Conservation (phyloP, 2,797 vertebrate species). For the Silurus aristotelis region DNA sequence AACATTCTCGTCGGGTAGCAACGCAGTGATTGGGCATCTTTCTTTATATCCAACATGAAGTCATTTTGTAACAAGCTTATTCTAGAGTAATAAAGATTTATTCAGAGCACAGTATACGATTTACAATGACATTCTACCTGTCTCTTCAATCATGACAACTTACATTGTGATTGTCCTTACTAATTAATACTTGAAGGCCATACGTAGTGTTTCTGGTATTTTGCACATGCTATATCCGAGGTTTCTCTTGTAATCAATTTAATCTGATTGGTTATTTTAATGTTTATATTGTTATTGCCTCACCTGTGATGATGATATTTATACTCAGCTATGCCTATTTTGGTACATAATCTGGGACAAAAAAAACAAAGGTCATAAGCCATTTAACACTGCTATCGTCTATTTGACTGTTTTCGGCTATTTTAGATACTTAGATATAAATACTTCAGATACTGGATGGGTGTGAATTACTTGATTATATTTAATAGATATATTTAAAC, state of each 20-base stretch:
- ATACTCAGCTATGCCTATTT: constrained; percentile 20
- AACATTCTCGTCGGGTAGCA: too few relatives aligned
- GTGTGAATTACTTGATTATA: not conserved
- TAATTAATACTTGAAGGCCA: constrained; percentile 36
- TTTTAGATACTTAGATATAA: not conserved
- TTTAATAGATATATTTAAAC: not conserved
- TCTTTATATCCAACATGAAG: not conserved
- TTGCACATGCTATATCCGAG: constrained; percentile 29
- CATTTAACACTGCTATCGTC: constrained; percentile 16
- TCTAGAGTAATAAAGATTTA: not conserved
- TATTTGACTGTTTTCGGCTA: constrained; percentile 17
- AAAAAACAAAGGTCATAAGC: constrained; percentile 13
- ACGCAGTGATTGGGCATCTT: too few relatives aligned
- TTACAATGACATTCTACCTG: not conserved
- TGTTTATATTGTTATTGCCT: constrained; percentile 14
- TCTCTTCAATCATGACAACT: constrained; percentile 25
- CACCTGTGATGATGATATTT: constrained; percentile 13
- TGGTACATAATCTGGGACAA: not conserved
- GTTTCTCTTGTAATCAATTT: constrained; percentile 1
- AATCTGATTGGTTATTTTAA: not conserved
- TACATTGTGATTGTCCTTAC: constrained; percentile 17
- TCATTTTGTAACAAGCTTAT: not conserved
- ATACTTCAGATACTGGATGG: not conserved
- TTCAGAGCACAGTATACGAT: not conserved
- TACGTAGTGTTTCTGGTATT: constrained; percentile 35